phyloP scores from a whole-genome alignment of 2,888 invertebrate species.

The Drosophila sordidula region DNA sequence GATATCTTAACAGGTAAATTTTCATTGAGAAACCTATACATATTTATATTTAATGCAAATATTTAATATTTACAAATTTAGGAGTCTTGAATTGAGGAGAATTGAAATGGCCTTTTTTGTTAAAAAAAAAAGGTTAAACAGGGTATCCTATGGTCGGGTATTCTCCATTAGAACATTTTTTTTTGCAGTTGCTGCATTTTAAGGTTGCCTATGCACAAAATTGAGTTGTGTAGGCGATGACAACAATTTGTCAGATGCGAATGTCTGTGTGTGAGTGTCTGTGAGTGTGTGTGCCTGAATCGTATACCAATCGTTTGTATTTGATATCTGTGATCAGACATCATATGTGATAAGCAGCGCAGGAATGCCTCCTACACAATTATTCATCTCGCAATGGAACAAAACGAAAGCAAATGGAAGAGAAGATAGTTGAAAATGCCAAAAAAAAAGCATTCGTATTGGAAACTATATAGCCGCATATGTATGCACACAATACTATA shows the following conservation, averaged over 20 bases:
- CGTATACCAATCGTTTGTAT: background rate
- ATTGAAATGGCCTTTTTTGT: too few relatives aligned
- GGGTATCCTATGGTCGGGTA: background rate
- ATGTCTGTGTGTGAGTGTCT: background rate
- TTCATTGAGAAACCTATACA: too few relatives aligned
- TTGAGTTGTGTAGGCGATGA: conserved; percentile 35
- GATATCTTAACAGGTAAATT: too few relatives aligned
- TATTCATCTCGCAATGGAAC: conserved; percentile 14
- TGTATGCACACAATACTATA: background rate
- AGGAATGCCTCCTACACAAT: conserved; percentile 10
- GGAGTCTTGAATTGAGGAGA: too few relatives aligned
- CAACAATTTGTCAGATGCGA: conserved; percentile 15
- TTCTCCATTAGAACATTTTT: background rate
- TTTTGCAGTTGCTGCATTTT: conserved; percentile 6
- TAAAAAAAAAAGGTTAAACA: background rate
- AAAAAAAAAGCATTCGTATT: conserved; percentile 9
- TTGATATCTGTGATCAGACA: conserved; percentile 13
- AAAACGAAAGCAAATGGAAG: conserved; percentile 24
- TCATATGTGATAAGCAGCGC: conserved; percentile 4
- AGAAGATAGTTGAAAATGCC: conserved; percentile 34
- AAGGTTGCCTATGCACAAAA: conserved; percentile 19
- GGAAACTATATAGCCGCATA: background rate
- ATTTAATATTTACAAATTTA: too few relatives aligned
- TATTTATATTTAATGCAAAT: too few relatives aligned
- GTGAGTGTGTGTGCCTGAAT: background rate